Base-by-base conservation (phyloP, 2,113 vertebrate species). In the Peromyscus californicus region DNA sequence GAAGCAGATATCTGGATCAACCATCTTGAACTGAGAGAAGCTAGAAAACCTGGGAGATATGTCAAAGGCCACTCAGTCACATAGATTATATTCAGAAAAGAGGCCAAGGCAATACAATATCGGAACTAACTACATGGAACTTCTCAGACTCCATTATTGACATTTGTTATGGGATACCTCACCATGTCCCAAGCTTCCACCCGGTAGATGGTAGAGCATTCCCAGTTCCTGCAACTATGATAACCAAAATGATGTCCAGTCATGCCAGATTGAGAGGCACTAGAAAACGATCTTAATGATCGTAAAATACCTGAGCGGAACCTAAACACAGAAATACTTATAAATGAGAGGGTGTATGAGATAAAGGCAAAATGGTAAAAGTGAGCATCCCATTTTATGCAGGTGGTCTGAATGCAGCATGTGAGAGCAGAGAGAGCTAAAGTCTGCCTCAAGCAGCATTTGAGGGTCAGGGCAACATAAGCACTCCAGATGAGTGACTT, bases 351-450 rank as follows among this genome's bases (percentile, higher is more conserved):
- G 51, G 5, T 96, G 59, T 17, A 83, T 90, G 80, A 36, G 19
- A 70, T 69, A 98, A 97, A 97, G 96, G 42, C 13, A 59, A 19
- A 69, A 48, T 26, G 75, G 48, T 21, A 90, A 39, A 33, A 78
- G n/a, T 90, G 78, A 95, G 36, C 3, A 7, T 74, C 89, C 57
- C 42, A 21, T 67, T 86, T 87, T 36, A 16, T n/a, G 1, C 45
- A 22, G 24, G 87, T 4, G 83, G 51, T 86, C 96, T 97, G 9
- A 93, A 76, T 61, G 75, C 15, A 84, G 9, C 2, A 67, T 89
- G 76, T 51, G 48, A 94, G 79, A 95, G 65, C 2, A 29, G 36
- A 82, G 80, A 29, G 36, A 82, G 80, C 39, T 76, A 19, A 48
- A 45, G 74, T 82, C 21, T 45, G 74, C 15, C 70, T 90, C 59